Evolutionary conservation across 2,888 invertebrate species (phyloP), one percentile per base, ranked within the genome.

Genomic region (Lepidochrysops patricia): DNA sequence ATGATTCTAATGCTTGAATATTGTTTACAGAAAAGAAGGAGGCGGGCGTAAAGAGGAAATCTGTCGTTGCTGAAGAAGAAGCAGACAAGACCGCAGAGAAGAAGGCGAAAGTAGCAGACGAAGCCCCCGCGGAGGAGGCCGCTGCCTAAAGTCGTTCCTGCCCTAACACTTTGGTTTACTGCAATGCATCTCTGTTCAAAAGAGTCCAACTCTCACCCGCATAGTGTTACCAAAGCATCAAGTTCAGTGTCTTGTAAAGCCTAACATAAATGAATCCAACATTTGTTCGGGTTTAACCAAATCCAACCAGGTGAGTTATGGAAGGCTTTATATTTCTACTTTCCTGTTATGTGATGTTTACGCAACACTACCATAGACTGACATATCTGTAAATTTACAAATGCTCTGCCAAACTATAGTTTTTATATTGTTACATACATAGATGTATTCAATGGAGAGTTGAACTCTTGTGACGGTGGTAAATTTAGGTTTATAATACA

Each of bases 1-100:
- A n/a, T n/a, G n/a, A 35, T 35, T 43, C 37, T 43, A 7, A 43
- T 37, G 15, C 37, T 19, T 9, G 6, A 2, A 12, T 19, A 23
- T 43, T 43, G 19, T 54, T 85, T 84, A 68, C 83, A 86, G 87
- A 88, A 73, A 83, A 82, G 74, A 85, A 84, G 73, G 89, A 88
- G 62, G 81, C 90, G 60, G 90, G 91, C 67, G 90, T 92, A 76
- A 93, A 94, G 83, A 93, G 94, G 90, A 94, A 94, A 91, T 94
- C 94, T 60, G 90, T 90, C 19, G 87, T 91, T 9, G 89, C 84
- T 2, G 87, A 89, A 64, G 86, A 89, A 58, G 91, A 91, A 7
- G 77, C 85, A 19, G 93, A 93, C 65, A 93, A 91, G 68, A 91
- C 90, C 54, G 92, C 92, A 62, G 94, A 94, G 74, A 94, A 94